Base-by-base conservation (phyloP, 2,797 vertebrate species). In the Sebastes ruberrimus region DNA sequence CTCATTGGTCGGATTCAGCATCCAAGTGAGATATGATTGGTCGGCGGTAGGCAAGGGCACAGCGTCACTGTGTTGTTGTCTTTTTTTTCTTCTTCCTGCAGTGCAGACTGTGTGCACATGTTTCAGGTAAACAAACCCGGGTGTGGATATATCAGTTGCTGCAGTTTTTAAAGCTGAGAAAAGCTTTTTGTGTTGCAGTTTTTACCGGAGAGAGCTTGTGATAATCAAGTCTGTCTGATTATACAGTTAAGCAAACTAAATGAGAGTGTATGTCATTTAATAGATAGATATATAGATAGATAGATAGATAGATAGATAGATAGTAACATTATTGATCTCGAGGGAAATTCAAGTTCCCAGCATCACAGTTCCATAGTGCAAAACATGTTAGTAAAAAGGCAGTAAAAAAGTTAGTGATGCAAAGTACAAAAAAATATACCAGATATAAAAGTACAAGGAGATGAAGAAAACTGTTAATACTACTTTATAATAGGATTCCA, bases 91-190 rank as follows among this genome's bases (percentile, higher is more conserved):
- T 38, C 35, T 38, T 76, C 2, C 82, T 88, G 89, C 91, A 88
- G 84, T 88, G 92, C 90, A 91, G 85, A 16, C 62, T 55, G 90
- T 91, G 94, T 91, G 94, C 96, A 96, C 95, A 96, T 96, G 95
- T 93, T 92, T 80, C 90, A 91, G 83, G 95, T 95, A 95, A 96
- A 96, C 95, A 96, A 95, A 95, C 93, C 93, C 94, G 84, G 84
- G 93, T 42, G 76, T 83, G 85, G 84, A 89, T 79, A 33, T 30
- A 33, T 30, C 23, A 10, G 64, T 77, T 77, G 71, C 68, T 64
- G 74, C 78, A 64, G 74, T 46, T 82, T 78, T 73, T 20, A 64
- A 76, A 52, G 33, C 49, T 59, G 23, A 57, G 68, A 70, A 46
- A 69, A 60, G 56, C 38, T 22, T 28, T 33, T 63, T 78, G 16